Evolutionary conservation across 2,888 invertebrate species (phyloP), one percentile per base, ranked within the genome.

Genomic region (Dusona sp.): DNA sequence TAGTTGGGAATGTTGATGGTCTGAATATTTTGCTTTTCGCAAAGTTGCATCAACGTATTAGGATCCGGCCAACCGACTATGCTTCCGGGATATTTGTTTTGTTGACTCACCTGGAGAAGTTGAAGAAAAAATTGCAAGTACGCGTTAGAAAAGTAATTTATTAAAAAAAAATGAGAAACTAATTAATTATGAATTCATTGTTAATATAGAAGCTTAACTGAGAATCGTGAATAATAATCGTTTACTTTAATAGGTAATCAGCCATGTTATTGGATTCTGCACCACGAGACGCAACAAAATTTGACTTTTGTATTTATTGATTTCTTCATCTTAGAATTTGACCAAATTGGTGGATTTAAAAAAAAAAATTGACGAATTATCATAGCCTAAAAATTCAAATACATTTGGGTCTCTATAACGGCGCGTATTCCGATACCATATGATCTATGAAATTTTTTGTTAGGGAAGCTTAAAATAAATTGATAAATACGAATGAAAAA

Each of bases 1-100:
- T 91, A 93, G 81, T 89, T 90, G 70, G 94, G 94, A 92, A 94
- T 93, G 91, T 93, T 94, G 78, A 94, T 91, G 29, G 93, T 81
- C 82, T 93, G 94, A 36, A 93, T 91, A 77, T 92, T 92, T 75
- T 93, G 93, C 42, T 93, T 93, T 51, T 93, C 93, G 11, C 93
- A 89, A 57, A 92, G 90, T 42, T 92, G 92, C 91, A 94, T 93
- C 80, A 94, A 78, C 19, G 92, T 89, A 86, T 92, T 94, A 0
- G 92, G 90, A 89, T 93, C 93, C 1, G 93, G 91, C 93, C 93
- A 94, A 11, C 91, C 90, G 25, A 93, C 88, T 88, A 93, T 88
- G 65, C 93, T 90, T 61, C 90, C 91, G 45, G 93, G 88, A 86
- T 93, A 93, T 87, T 94, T 94, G 45, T 89, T 92, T 11, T 91